These are phyloP conservation scores for Eulemur mongoz DNA, from an alignment of 2,797 vertebrate genomes.

Conservation along the genomic window DNA sequence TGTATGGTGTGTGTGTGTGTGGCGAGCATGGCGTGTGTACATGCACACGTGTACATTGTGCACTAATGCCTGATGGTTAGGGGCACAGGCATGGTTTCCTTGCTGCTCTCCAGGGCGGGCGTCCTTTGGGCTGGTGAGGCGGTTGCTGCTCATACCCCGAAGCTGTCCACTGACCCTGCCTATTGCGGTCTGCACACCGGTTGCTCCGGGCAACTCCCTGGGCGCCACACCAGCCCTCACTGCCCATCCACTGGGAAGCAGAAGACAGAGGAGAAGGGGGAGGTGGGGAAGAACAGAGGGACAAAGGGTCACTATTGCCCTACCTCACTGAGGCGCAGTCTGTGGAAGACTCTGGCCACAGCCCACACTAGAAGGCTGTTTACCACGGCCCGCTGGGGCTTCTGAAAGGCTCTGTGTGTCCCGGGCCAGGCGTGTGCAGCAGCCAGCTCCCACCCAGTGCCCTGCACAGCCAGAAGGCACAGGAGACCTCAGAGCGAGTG, in stretches of 20 bases:
- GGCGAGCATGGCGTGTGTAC: not conserved
- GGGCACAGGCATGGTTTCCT: not conserved
- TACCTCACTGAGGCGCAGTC: not conserved
- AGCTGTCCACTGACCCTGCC: not conserved
- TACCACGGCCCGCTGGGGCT: fast-evolving
- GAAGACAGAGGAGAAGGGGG: not conserved
- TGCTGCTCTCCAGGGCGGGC: not conserved
- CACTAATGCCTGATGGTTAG: not conserved
- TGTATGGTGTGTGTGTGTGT: not conserved
- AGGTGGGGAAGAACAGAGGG: no score
- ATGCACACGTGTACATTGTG: fast-evolving
- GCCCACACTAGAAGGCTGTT: not conserved
- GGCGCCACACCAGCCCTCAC: fast-evolving
- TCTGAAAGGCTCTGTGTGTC: not conserved
- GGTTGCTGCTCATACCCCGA: not conserved
- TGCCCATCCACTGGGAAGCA: not conserved
- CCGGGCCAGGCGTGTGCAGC: not conserved
- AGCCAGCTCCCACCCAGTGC: not conserved
- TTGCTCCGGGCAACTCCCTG: not conserved
- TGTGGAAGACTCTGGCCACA: fast-evolving
- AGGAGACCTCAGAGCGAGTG: not conserved
- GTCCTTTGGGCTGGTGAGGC: fast-evolving
- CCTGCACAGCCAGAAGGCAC: not conserved
- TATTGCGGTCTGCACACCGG: not conserved
- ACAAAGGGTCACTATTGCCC: not conserved